Conservation (phyloP, 1,140 invertebrate species). For the Saxidomus purpurata region DNA sequence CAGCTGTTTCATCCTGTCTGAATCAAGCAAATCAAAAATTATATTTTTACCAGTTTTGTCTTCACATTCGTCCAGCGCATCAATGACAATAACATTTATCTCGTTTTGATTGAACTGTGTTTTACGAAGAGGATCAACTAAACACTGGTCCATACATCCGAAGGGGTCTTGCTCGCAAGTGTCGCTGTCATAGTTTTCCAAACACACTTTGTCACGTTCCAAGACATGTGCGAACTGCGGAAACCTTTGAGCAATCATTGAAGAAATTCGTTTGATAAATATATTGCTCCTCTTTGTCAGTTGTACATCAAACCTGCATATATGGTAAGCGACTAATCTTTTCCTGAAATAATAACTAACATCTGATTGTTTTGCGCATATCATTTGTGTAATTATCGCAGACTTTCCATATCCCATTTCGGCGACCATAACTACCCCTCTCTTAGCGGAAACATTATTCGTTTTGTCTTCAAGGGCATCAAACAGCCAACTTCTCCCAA, state of each 20-base stretch:
- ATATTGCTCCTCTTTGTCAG: background rate
- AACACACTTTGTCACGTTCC: background rate
- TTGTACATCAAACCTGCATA: background rate
- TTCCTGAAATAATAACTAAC: background rate
- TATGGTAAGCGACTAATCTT: background rate
- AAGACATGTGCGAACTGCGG: background rate
- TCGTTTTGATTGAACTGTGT: background rate
- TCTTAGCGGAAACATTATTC: background rate
- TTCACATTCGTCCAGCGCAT: background rate
- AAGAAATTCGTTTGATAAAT: background rate
- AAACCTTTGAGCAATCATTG: background rate
- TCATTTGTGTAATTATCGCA: background rate
- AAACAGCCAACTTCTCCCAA: background rate
- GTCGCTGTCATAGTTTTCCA: background rate
- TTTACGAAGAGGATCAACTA: background rate
- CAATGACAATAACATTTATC: background rate
- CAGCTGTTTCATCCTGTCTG: background rate
- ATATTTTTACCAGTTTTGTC: background rate
- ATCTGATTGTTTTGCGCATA: background rate
- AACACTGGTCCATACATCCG: background rate
- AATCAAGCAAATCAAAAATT: background rate
- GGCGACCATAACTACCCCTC: conserved; percentile 1
- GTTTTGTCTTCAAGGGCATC: background rate
- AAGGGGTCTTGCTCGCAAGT: conserved; percentile 3
- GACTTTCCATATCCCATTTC: background rate